A percentile compares a stretch with the other conserved stretches of the same genome.
phyloP scores from a whole-genome alignment of 2,797 vertebrate species.

The Platyrinchus mystaceus region DNA sequence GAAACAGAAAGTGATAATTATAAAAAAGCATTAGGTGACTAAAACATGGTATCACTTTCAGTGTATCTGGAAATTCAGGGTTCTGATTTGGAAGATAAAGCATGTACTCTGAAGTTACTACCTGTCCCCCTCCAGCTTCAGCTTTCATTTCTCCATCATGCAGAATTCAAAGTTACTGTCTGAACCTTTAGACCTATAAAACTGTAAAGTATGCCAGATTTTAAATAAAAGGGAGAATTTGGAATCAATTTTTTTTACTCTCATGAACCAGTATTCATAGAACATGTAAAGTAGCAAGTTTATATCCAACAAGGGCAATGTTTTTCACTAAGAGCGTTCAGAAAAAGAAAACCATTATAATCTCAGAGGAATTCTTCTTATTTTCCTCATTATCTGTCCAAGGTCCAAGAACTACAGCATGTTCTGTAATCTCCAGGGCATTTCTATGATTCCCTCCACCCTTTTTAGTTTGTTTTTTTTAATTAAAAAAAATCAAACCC shows the following conservation, averaged over 20 bases:
- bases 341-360: background rate
- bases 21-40: background rate
- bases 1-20: background rate
- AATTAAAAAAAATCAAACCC: fast-evolving
- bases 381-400: constrained; percentile 19
- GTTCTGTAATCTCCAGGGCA: background rate
- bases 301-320: background rate
- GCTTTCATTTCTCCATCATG: background rate
- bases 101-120: background rate
- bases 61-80: background rate
- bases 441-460: background rate
- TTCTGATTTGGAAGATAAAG: background rate
- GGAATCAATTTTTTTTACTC: background rate
- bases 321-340: background rate
- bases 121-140: background rate
- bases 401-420: background rate
- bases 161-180: background rate
- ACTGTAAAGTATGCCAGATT: background rate
- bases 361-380: background rate
- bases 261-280: background rate
- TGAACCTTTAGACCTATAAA: background rate
- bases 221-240: background rate
- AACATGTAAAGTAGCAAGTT: background rate
- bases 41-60: background rate
- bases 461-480: background rate